Percentiles rank a stretch among this genome's conserved stretches.
Conservation (phyloP, 2,113 vertebrate species). For the Mesoclemmys tuberculata region DNA sequence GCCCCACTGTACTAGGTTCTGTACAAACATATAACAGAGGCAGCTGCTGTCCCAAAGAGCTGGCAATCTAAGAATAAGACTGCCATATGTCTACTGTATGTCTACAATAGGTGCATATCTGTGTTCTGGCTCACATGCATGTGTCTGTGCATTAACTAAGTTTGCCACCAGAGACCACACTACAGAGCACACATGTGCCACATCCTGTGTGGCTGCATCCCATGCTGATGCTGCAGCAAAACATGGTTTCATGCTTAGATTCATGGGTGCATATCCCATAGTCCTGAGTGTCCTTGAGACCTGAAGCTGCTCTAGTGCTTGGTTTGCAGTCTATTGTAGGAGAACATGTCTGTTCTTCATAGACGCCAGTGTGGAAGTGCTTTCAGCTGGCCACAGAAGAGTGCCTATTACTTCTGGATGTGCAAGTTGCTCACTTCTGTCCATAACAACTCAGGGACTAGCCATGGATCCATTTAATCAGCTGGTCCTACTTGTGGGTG, state of each 20-base stretch:
- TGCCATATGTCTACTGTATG: background rate
- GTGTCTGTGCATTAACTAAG: background rate
- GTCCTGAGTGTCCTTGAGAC: background rate
- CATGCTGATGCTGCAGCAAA: background rate
- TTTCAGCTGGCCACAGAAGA: background rate
- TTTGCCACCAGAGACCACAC: background rate
- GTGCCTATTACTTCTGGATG: background rate
- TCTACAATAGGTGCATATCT: background rate
- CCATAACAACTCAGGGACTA: background rate
- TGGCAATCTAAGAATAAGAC: background rate
- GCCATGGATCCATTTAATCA: background rate
- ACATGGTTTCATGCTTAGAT: background rate
- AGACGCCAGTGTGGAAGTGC: background rate
- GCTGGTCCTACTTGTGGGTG: background rate
- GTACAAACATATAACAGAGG: background rate
- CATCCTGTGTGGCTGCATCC: background rate
- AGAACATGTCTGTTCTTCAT: background rate
- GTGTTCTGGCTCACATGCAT: background rate
- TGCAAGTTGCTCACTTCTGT: background rate
- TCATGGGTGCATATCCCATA: background rate
- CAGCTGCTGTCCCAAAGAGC: background rate
- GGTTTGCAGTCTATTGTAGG: background rate
- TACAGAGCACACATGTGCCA: background rate
- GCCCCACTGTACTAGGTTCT: background rate
- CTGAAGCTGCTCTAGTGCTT: background rate